Conservation (phyloP, 2,888 invertebrate species). For the Arrhopalites spinosus region DNA sequence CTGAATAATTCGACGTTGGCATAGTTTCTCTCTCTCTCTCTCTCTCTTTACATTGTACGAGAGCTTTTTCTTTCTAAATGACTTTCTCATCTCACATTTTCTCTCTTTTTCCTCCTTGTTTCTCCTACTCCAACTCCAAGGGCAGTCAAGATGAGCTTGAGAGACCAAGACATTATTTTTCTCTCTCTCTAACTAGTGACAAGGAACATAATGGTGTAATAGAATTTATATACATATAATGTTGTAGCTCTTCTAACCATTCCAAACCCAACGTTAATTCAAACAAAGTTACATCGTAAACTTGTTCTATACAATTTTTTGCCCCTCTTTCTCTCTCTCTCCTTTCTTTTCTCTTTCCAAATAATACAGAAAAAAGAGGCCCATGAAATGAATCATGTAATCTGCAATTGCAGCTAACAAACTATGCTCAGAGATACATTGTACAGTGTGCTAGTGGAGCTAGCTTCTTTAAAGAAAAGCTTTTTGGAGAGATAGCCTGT, state of each 20-base stretch:
- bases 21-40: not conserved
- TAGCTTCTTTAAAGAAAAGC: too few relatives aligned
- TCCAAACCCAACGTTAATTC: not conserved
- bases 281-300: constrained; percentile 13
- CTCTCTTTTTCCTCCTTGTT: not conserved
- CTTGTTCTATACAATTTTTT: not conserved
- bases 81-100: not conserved
- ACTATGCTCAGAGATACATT: too few relatives aligned
- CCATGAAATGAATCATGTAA: too few relatives aligned
- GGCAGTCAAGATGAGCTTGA: not conserved
- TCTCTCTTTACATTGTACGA: not conserved
- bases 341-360: not conserved
- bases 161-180: constrained; percentile 9
- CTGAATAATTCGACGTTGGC: too few relatives aligned
- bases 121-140: not conserved
- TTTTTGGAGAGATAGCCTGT: not conserved
- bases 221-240: constrained; percentile 8
- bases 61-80: too few relatives aligned
- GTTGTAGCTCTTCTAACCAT: not conserved
- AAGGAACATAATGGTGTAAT: constrained; percentile 2
- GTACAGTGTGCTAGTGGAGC: too few relatives aligned
- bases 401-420: too few relatives aligned
- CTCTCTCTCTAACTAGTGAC: not conserved
- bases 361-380: too few relatives aligned
- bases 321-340: not conserved